These are phyloP conservation scores for Drosophila kambysellisi DNA, from an alignment of 2,888 invertebrate genomes.

Conservation along the genomic window DNA sequence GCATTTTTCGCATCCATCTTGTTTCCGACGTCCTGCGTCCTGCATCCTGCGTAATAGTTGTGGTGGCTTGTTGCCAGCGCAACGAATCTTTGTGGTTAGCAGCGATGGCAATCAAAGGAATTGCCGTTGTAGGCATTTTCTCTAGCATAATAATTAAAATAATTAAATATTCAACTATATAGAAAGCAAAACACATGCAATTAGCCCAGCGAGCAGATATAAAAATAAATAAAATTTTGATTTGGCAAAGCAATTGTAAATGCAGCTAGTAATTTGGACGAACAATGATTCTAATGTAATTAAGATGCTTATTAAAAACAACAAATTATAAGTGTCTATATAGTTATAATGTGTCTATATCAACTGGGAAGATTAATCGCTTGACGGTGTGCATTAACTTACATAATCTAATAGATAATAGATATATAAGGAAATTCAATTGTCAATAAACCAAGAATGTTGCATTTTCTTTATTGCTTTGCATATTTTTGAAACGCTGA, in stretches of 20 bases:
- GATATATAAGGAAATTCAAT: neutral
- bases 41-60: constrained; percentile 59
- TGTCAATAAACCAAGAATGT: neutral
- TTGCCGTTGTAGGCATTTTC: constrained; percentile 54
- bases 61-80: constrained; percentile 42
- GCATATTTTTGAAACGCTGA: constrained; percentile 1
- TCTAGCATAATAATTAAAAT: constrained; percentile 69
- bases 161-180: constrained; percentile 43
- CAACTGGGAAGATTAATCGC: neutral
- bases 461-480: neutral
- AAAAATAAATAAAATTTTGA: constrained; percentile 11
- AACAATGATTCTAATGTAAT: neutral
- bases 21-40: constrained; percentile 3
- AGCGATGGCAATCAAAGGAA: constrained; percentile 71
- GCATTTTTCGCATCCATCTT: constrained; percentile 62
- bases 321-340: neutral
- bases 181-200: constrained; percentile 66
- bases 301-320: neutral
- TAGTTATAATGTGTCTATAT: neutral
- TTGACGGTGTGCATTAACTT: neutral
- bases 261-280: neutral
- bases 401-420: too few species aligned
- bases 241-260: neutral
- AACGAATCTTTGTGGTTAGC: constrained; percentile 55
- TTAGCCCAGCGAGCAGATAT: constrained; percentile 45